Base-by-base conservation (phyloP, 2,888 invertebrate species). In the Tolmerus cingulatus region DNA sequence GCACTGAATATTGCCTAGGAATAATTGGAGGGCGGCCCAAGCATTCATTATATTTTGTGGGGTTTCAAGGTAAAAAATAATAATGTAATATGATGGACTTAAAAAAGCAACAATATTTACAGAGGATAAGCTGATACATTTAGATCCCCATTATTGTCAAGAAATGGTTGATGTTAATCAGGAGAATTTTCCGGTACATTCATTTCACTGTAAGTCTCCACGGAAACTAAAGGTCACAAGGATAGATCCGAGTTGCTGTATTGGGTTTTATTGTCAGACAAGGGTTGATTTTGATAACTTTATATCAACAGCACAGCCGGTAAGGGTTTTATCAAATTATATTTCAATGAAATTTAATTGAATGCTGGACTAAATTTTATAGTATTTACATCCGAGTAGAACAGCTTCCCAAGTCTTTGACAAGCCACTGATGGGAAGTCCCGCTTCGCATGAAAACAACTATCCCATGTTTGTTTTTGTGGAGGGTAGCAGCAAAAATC, bases 81-180 rank as follows among this genome's bases (percentile, higher is more conserved):
- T 19, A 27, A 19, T 19, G 27, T 0, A 27, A 23, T 66, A 19
- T 66, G 4, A 46, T n/a, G 51, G 7, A 8, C 76, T 40, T 19
- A 66, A 19, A 16, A 0, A 40, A 40, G 19, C 46, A 78, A 86
- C 46, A 57, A 76, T 76, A n/a, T 76, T 40, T 91, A n/a, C 91
- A 95, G 98, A 97, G 91, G 97, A 98, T 91, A 96, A 97, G 92
- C 93, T 98, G 88, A 97, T 98, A 90, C 97, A 98, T 91, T 93
- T 98, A 90, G 98, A 98, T 93, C 98, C 98, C 23, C 98, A 98
- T 93, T 97, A 97, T 90, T 97, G 97, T 91, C 98, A 98, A 92
- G 97, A 98, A 92, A 96, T 96, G 93, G 96, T 98, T 46, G 97
- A 97, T 93, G 96, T 97, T 0, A 95, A 95, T 93, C 95, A 96